phyloP scores from a whole-genome alignment of 2,113 vertebrate genomes.

The Orycteropus afer region DNA sequence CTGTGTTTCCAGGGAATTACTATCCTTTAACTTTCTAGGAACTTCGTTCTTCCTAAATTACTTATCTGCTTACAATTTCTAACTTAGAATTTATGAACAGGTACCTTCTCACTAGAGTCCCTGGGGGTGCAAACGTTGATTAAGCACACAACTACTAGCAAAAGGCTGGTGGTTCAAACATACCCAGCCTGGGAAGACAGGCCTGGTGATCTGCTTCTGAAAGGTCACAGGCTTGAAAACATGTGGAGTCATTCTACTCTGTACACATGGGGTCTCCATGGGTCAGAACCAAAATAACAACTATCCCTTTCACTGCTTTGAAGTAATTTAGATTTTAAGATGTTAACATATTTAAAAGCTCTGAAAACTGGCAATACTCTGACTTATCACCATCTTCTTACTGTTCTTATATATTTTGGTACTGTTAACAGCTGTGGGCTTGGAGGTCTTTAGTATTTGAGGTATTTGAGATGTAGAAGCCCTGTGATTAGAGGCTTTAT shows the following conservation, averaged over 20 bases:
- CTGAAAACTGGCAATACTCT: background rate
- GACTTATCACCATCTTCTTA: background rate
- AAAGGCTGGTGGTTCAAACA: no score
- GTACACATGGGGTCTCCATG: background rate
- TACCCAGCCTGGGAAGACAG: background rate
- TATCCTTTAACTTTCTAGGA: background rate
- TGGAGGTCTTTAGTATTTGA: background rate
- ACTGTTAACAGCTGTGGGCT: background rate
- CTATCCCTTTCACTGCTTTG: background rate
- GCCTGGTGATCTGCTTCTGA: background rate
- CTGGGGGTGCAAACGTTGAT: no score
- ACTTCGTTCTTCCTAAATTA: slow-evolving; percentile 16
- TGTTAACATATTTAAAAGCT: background rate
- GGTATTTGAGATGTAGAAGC: background rate
- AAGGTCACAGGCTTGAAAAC: background rate
- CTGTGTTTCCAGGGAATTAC: background rate
- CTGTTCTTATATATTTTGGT: background rate
- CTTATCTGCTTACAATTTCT: background rate
- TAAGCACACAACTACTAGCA: no score
- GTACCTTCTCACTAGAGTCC: background rate
- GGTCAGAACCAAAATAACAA: background rate
- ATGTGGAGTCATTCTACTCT: background rate
- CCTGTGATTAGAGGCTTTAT: background rate
- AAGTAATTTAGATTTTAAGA: slow-evolving; percentile 20
- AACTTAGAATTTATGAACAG: slow-evolving; percentile 20